Conservation (phyloP, 2,113 vertebrate species). For the Brevimyrus niger region DNA sequence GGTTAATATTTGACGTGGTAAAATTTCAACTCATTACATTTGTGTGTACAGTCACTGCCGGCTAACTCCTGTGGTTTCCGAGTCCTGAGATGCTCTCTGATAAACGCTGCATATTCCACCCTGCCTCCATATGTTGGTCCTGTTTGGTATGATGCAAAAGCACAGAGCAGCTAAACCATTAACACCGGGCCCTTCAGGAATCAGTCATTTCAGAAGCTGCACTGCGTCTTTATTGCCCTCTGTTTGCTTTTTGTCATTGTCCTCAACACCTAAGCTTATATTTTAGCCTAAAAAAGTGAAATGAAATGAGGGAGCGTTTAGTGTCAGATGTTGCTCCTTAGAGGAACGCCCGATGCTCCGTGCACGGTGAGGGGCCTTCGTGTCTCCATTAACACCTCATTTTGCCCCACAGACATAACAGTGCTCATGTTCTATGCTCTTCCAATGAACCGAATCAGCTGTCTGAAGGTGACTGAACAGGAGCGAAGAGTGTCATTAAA, state of each 20-base stretch:
- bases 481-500: slow-evolving; percentile 32
- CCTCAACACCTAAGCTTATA: not conserved
- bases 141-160: not conserved
- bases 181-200: slow-evolving; percentile 15
- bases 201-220: slow-evolving; percentile 21
- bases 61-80: not conserved
- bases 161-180: not conserved
- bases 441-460: slow-evolving; percentile 52
- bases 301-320: not conserved
- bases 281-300: not conserved
- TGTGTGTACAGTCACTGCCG: not conserved
- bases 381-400: slow-evolving; percentile 56
- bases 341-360: not conserved
- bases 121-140: not conserved
- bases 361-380: slow-evolving; percentile 19
- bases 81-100: not conserved
- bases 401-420: slow-evolving; percentile 47
- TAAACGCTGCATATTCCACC: not conserved
- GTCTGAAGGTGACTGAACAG: slow-evolving; percentile 34
- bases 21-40: not conserved
- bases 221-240: slow-evolving; percentile 11
- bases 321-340: not conserved
- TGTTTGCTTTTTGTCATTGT: slow-evolving; percentile 4
- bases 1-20: not conserved
- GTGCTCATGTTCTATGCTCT: slow-evolving; percentile 38